phyloP scores from a whole-genome alignment of 1,140 invertebrate genomes.

The Hypothenemus hampei region DNA sequence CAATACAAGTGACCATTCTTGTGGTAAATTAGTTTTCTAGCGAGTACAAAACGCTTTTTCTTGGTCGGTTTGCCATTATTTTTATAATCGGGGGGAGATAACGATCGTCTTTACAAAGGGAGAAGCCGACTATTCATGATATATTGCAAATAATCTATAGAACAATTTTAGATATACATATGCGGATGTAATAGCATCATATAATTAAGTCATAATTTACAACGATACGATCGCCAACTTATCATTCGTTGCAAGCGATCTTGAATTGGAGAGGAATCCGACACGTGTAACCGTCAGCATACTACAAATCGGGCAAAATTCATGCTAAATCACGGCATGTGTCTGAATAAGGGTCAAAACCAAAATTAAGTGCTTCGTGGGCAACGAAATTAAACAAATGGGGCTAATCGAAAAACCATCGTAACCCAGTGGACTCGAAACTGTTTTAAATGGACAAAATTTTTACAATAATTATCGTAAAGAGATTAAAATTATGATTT shows the following conservation, averaged over 20 bases:
- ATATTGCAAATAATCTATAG: too few species aligned
- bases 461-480: too few species aligned
- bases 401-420: slow-evolving; percentile 6
- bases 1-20: neutral
- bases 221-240: neutral
- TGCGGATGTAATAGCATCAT: neutral
- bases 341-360: slow-evolving; percentile 3
- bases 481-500: too few species aligned
- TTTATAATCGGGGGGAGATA: neutral
- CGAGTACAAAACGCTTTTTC: too few species aligned
- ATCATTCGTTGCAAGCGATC: too few species aligned
- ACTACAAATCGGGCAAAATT: slow-evolving; percentile 4
- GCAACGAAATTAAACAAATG: slow-evolving; percentile 17
- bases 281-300: slow-evolving; percentile 4
- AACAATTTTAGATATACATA: too few species aligned
- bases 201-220: neutral
- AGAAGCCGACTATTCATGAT: too few species aligned
- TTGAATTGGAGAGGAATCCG: neutral
- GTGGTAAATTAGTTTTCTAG: slow-evolving; percentile 1
- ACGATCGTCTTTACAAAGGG: too few species aligned
- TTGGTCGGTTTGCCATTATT: neutral
- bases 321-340: slow-evolving; percentile 2
- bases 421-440: neutral
- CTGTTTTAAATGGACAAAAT: too few species aligned
- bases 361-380: slow-evolving; percentile 15